These are phyloP conservation scores for Leptestheria dahalacensis DNA, from an alignment of 1,140 invertebrate genomes.

Conservation along the genomic window DNA sequence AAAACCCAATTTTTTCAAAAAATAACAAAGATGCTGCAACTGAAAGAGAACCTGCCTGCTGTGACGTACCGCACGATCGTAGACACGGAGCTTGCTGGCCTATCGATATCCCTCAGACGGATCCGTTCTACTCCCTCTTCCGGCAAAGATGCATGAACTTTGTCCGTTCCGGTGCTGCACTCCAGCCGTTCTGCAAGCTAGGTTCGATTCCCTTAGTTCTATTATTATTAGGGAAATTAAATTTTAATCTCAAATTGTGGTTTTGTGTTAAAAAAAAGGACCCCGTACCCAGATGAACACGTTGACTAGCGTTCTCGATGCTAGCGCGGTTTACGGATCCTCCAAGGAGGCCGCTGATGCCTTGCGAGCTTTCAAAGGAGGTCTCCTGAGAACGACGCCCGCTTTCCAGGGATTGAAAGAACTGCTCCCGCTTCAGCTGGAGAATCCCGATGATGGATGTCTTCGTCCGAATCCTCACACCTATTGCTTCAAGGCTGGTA, in stretches of 20 bases:
- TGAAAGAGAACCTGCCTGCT: slow-evolving; percentile 14
- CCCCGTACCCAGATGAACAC: slow-evolving; percentile 33
- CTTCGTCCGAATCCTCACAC: slow-evolving; percentile 30
- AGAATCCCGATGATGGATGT: slow-evolving; percentile 37
- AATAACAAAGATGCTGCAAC: slow-evolving; percentile 11
- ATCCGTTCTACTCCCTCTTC: slow-evolving; percentile 19
- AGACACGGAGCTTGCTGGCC: slow-evolving; percentile 22
- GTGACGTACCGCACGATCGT: slow-evolving; percentile 4
- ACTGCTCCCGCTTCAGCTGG: slow-evolving; percentile 34
- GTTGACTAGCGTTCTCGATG: slow-evolving; percentile 36
- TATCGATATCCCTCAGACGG: slow-evolving; percentile 20
- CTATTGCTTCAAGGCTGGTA: slow-evolving; percentile 38
- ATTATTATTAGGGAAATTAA: neutral
- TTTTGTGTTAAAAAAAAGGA: slow-evolving; percentile 26
- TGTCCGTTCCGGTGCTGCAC: slow-evolving; percentile 32
- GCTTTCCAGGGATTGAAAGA: slow-evolving; percentile 32
- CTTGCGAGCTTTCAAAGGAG: slow-evolving; percentile 33
- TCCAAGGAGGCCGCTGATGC: slow-evolving; percentile 28
- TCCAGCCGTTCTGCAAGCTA: slow-evolving; percentile 32
- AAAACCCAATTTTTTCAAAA: too few relatives aligned
- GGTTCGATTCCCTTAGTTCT: slow-evolving; percentile 31
- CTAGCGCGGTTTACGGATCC: slow-evolving; percentile 38
- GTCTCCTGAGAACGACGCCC: slow-evolving; percentile 29
- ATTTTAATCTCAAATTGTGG: neutral
- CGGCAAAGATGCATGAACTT: slow-evolving; percentile 36